Base-by-base conservation (phyloP, 2,113 vertebrate genomes). In the Hydrochoerus hydrochaeris region DNA sequence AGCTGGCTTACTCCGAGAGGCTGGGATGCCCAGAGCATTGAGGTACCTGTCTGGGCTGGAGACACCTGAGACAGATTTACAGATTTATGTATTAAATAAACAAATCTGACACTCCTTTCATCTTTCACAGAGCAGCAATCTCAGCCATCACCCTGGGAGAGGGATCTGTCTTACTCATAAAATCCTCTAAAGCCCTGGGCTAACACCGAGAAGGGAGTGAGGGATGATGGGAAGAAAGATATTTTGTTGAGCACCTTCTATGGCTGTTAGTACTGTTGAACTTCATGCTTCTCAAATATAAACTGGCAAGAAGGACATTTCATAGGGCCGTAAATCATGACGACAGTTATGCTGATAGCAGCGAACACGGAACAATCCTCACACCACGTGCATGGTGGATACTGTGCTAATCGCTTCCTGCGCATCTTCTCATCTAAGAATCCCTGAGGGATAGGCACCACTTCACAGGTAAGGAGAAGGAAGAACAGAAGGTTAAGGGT, bases 11-110 rank as follows among this genome's bases (percentile, higher is more conserved):
- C 22, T 83, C 38, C 83, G 62, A 57, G 83, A 88, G 54, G 67
- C 24, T 20, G 52, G 52, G 32, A 67, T 1, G 6, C 22, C 77
- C 58, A 75, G 62, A 90, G 83, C 52, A 3, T 5, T 11, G 9
- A 52, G 78, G 44, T 17, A 58, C 84, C 78, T 94, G 46, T 77
- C 57, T 90, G 38, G 44, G 41, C 69, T 38, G 7, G 60, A 77
- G 78, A 65, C 38, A 87, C 63, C 5, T 85, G 82, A 85, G 44
- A 38, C 52, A 54, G 58, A 60, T 28, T 63, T 69, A 83, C 63
- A 93, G 71, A 89, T 63, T 82, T 78, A 49, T 41, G 38, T 20
- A 52, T 46, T 85, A 88, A 83, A 67, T 69, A 88, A 54, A 81
- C 26, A 86, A 80, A 85, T 11, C n/a, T 60, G 54, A 65, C 28